Base-by-base conservation (phyloP, 1,140 invertebrate species). In the Eueides isabella region DNA sequence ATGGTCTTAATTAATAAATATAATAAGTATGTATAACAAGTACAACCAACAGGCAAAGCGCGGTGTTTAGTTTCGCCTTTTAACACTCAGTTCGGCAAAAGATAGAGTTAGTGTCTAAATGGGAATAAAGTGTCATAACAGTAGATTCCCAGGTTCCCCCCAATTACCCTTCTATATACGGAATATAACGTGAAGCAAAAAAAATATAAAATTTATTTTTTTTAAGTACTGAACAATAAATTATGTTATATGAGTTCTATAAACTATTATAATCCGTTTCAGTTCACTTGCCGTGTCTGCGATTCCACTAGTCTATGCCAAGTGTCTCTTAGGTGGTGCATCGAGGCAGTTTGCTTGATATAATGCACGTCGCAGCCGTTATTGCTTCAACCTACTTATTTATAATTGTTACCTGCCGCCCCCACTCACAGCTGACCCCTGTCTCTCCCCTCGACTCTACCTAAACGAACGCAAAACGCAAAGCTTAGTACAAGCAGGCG, bases 301-400 rank as follows among this genome's bases (percentile, higher is more conserved):
- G 72, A 29, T 64, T 64, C 67, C 30, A 29, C 28, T 84, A 80
- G 26, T 90, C 85, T 89, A 71, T 81, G 79, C 61, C 72, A 76
- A 83, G 80, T 86, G 85, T 89, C 85, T 90, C 86, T 84, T 90
- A 92, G 89, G 90, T 91, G 88, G 88, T 86, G 81, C 88, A 89
- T 90, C 82, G 87, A 85, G 89, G 90, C 90, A 88, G 90, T 92
- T 92, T 90, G 86, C 84, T 88, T 92, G 90, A 92, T 91, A 91
- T 91, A 92, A 89, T 89, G 89, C 87, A 91, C 86, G 85, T 88
- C 90, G 87, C 82, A 79, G 72, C 85, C 88, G 90, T 91, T 92
- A 91, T 91, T 88, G 88, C 87, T 86, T 77, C 89, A 92, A 92
- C 90, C 90, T 91, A 92, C 89, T 92, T 92, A 91, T 86, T 92